These are phyloP conservation scores for Platorchestia sp. DNA, from an alignment of 1,140 invertebrate genomes.

Conservation along the genomic window DNA sequence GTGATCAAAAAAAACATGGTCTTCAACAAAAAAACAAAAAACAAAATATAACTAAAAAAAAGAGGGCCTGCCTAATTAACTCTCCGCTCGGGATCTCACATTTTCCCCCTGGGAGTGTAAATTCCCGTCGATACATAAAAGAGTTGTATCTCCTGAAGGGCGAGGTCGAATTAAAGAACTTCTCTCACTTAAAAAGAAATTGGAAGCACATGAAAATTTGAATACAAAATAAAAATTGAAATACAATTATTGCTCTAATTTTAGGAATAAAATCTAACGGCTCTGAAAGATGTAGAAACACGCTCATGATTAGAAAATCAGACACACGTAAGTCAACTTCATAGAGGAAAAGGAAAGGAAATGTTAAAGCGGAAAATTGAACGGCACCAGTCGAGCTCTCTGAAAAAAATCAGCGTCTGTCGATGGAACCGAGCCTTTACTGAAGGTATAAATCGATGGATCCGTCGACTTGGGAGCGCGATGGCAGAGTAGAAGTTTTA, in stretches of 20 bases:
- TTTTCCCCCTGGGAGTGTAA: no score
- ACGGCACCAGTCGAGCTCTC: background rate
- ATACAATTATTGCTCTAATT: background rate
- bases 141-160: no score
- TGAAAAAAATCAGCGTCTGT: background rate
- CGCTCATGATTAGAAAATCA: background rate
- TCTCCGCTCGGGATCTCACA: no score
- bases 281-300: background rate
- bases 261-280: background rate
- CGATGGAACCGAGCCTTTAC: background rate
- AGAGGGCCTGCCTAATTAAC: no score
- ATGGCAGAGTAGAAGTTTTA: background rate
- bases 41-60: no score
- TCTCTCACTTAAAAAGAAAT: background rate
- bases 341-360: background rate
- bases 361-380: background rate
- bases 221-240: background rate
- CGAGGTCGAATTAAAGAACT: no score
- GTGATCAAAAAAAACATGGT: no score
- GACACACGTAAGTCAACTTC: background rate
- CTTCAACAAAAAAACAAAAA: no score
- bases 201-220: background rate
- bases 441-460: background rate
- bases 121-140: no score
- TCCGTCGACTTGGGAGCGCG: background rate